Evolutionary conservation across 2,113 vertebrate genomes (phyloP).

Genomic region (Mola mola): DNA sequence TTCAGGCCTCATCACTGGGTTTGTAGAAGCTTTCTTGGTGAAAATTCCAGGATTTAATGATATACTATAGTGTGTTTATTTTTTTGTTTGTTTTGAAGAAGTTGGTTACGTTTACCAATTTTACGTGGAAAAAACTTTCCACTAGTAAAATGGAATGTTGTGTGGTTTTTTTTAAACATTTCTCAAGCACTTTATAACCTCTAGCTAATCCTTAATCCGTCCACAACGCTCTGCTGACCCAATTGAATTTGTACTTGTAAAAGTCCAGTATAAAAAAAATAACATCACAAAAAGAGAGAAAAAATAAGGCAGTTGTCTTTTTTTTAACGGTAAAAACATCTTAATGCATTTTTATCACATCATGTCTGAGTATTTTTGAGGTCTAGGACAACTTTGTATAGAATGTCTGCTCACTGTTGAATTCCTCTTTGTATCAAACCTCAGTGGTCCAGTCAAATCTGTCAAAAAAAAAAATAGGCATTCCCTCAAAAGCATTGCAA

Average conservation of each 20-base stretch:
- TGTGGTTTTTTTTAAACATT: constrained; percentile 81
- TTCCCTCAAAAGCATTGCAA: constrained; percentile 62
- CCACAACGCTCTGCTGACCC: constrained; percentile 66
- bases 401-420: constrained; percentile 62
- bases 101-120: constrained; percentile 55
- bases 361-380: constrained; percentile 58
- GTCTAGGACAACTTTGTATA: constrained; percentile 63
- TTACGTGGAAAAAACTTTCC: constrained; percentile 60
- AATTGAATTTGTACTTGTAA: constrained; percentile 64
- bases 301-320: constrained; percentile 50
- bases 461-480: constrained; percentile 48
- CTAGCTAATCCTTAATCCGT: constrained; percentile 76
- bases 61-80: constrained; percentile 42
- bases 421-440: constrained; percentile 62
- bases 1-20: constrained; percentile 32
- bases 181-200: constrained; percentile 87
- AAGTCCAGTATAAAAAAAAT: constrained; percentile 44
- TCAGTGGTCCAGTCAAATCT: constrained; percentile 70
- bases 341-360: constrained; percentile 56
- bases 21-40: constrained; percentile 41
- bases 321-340: constrained; percentile 56
- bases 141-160: constrained; percentile 68
- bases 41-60: constrained; percentile 36
- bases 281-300: not conserved
- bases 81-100: constrained; percentile 40